A percentile compares a stretch with the other conserved stretches of the same genome.
Evolutionary conservation across 2,888 invertebrate species (phyloP).

Genomic region (Oscheius sp.): DNA sequence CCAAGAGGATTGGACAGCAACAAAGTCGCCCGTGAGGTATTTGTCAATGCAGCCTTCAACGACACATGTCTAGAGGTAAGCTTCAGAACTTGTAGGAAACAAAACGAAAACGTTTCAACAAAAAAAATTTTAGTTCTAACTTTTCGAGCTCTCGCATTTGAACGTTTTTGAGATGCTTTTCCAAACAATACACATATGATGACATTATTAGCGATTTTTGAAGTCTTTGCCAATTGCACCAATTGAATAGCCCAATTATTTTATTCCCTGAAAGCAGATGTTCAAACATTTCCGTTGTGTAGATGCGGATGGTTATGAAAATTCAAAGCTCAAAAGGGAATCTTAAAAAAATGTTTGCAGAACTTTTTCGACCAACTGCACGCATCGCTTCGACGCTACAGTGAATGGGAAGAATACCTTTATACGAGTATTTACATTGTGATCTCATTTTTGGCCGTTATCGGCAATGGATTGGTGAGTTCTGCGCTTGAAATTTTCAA

Average conservation of each 20-base stretch:
- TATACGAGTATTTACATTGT: constrained; percentile 69
- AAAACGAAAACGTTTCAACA: neutral
- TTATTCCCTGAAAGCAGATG: neutral
- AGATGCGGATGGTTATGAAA: too few relatives aligned
- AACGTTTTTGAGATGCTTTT: neutral
- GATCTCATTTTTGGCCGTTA: constrained; percentile 68
- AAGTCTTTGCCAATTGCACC: neutral
- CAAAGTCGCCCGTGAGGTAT: constrained; percentile 25
- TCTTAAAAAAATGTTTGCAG: constrained; percentile 8
- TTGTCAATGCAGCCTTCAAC: constrained; percentile 59
- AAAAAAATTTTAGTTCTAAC: too few relatives aligned
- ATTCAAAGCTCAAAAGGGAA: neutral
- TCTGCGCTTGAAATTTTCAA: neutral
- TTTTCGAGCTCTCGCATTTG: too few relatives aligned
- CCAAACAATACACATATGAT: constrained; percentile 1
- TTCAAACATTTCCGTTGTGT: neutral
- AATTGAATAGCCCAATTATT: neutral
- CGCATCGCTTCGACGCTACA: constrained; percentile 65
- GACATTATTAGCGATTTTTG: constrained; percentile 7
- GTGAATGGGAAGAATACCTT: constrained; percentile 64
- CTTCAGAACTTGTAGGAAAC: neutral
- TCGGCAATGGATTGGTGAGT: constrained; percentile 70
- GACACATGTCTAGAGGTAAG: constrained; percentile 59
- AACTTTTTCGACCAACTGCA: constrained; percentile 49
- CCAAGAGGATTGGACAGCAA: constrained; percentile 56